Evolutionary conservation across 2,113 vertebrate species (phyloP), one percentile per base, ranked within the genome.

Genomic region (Apodemus sylvaticus): DNA sequence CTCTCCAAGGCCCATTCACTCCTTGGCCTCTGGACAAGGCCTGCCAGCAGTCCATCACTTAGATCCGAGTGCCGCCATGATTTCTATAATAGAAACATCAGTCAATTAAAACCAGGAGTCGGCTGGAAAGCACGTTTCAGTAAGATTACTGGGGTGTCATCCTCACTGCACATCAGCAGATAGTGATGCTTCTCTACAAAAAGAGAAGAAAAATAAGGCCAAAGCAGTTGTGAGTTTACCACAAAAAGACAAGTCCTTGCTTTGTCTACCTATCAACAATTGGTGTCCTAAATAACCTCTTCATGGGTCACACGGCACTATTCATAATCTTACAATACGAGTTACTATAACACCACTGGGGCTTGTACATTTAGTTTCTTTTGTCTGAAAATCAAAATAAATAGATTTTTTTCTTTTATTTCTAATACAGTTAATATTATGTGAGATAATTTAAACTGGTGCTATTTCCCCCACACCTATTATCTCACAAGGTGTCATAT

Each of bases 41-140:
- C 3, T 64, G 91, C 71, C 58, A 66, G 42, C 79, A 60, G 89
- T 89, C 58, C 82, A 92, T 94, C 42, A 45, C 86, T 93, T 95
- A 91, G 85, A 12, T 81, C 39, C 19, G 17, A 91, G 94, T 22
- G 24, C n/a, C 93, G 92, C 74, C 12, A 29, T 55, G 93, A 95
- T 95, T 71, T 92, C 88, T 93, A 29, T n/a, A 94, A 94, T 4
- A 20, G 66, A 68, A 94, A 94, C 76, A 82, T 83, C 85, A 94
- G 66, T 97, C 89, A 74, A 53, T 94, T 95, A 95, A 93, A 90
- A 94, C 77, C 1, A 0, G 48, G 11, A 94, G 34, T 73, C 68
- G 97, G 95, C 66, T 74, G 88, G 42, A 45, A 77, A 96, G 34
- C 17, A 81, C 39, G 0, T 91, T 96, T 93, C 53, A 42, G 58